Conservation (phyloP, 2,113 vertebrate species). For the Sinocyclocheilus anophthalmus region DNA sequence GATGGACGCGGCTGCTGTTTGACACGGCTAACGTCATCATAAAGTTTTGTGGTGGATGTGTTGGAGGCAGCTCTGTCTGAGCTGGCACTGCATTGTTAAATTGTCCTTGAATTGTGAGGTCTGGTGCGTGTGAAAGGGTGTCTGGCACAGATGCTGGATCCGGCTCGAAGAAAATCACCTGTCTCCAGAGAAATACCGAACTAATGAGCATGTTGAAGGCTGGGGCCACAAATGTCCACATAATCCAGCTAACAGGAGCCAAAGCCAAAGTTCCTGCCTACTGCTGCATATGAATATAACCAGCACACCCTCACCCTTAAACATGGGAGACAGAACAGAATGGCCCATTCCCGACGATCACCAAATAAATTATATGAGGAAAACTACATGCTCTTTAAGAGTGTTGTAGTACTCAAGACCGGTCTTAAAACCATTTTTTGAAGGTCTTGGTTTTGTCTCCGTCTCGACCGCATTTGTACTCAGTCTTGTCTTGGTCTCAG, state of each 20-base stretch:
- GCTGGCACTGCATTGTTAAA: constrained; percentile 38
- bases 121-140: constrained; percentile 48
- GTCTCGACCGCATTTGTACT: too few species aligned
- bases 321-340: not conserved
- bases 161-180: constrained; percentile 37
- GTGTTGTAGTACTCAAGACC: too few species aligned
- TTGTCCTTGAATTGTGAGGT: constrained; percentile 54
- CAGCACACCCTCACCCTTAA: not conserved
- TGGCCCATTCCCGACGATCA: too few species aligned
- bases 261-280: constrained; percentile 7
- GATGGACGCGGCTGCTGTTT: not conserved
- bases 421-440: too few species aligned
- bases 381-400: too few species aligned
- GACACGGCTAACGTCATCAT: not conserved
- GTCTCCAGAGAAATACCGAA: constrained; percentile 37
- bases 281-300: not conserved
- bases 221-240: constrained; percentile 39
- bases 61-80: not conserved
- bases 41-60: not conserved
- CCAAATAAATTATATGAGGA: too few species aligned
- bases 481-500: too few species aligned
- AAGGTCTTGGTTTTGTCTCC: too few species aligned
- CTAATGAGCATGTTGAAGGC: constrained; percentile 51
- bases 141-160: constrained; percentile 44
- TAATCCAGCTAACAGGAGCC: constrained; percentile 39